These are phyloP conservation scores for Tapera naevia DNA, from an alignment of 2,797 vertebrate species.

Conservation along the genomic window DNA sequence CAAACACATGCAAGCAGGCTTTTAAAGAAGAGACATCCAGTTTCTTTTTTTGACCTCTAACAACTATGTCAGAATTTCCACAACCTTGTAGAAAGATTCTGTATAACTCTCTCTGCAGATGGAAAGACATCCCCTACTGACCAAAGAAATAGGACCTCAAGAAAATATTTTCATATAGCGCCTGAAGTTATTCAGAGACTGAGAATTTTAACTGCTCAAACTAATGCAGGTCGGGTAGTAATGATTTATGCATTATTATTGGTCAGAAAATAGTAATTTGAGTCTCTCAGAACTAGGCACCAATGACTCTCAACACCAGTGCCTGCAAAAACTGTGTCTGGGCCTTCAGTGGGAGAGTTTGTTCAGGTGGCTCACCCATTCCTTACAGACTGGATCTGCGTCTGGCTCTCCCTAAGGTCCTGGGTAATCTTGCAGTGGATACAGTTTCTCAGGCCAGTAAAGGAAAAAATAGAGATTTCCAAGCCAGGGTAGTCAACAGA, in stretches of 20 bases:
- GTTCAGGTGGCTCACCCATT: not conserved
- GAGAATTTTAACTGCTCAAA: not conserved
- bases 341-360: not conserved
- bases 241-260: not conserved
- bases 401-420: not conserved
- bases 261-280: not conserved
- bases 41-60: not conserved
- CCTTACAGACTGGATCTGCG: not conserved
- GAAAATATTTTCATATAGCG: not conserved
- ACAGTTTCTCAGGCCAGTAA: not conserved
- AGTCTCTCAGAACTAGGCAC: not conserved
- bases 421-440: not conserved
- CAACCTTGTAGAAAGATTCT: not conserved
- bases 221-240: not conserved
- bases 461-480: rapidly evolving
- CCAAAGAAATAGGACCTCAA: not conserved
- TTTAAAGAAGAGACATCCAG: not conserved
- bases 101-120: not conserved
- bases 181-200: not conserved
- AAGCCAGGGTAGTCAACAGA: not conserved
- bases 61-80: not conserved
- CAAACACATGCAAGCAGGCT: not conserved
- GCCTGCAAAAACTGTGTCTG: not conserved
- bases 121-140: not conserved
- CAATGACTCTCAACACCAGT: not conserved